Percentiles rank a stretch among this genome's conserved stretches.
Evolutionary conservation across 2,797 vertebrate species (phyloP).

Genomic region (Antrozous pallidus): DNA sequence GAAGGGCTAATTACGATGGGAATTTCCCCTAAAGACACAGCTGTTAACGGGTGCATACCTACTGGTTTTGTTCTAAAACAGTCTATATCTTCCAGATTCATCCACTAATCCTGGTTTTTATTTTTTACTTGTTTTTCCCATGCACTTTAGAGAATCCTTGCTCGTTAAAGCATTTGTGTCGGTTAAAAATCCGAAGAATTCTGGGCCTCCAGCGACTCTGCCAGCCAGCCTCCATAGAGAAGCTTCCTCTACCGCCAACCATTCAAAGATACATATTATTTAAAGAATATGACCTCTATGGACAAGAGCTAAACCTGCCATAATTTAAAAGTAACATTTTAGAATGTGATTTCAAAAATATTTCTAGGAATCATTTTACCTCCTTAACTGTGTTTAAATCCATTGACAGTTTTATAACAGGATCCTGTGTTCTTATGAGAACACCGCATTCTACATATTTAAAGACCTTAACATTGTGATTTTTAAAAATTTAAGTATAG

Average conservation of each 20-base stretch:
- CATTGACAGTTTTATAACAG: constrained; percentile 23
- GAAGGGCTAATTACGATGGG: background rate
- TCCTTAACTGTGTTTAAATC: constrained; percentile 35
- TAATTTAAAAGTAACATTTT: constrained; percentile 51
- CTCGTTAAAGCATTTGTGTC: constrained; percentile 88
- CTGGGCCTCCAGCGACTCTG: constrained; percentile 83
- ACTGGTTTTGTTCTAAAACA: constrained; percentile 1
- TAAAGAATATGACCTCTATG: constrained; percentile 89
- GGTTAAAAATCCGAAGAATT: constrained; percentile 86
- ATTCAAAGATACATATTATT: constrained; percentile 88
- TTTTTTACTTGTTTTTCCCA: constrained; percentile 11
- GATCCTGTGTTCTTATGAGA: background rate
- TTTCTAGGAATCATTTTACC: constrained; percentile 52
- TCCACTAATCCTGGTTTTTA: background rate
- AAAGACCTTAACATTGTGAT: background rate
- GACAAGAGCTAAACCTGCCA: constrained; percentile 76
- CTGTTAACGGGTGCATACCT: background rate
- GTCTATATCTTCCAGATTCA: background rate
- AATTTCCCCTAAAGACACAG: background rate
- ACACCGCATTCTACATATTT: background rate
- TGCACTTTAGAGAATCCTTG: constrained; percentile 87
- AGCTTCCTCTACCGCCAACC: constrained; percentile 83
- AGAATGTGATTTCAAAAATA: constrained; percentile 8
- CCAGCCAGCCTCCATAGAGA: constrained; percentile 82
- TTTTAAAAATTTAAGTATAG: background rate